Evolutionary conservation across 2,797 vertebrate species (phyloP).

Genomic region (Rhinophrynus dorsalis): DNA sequence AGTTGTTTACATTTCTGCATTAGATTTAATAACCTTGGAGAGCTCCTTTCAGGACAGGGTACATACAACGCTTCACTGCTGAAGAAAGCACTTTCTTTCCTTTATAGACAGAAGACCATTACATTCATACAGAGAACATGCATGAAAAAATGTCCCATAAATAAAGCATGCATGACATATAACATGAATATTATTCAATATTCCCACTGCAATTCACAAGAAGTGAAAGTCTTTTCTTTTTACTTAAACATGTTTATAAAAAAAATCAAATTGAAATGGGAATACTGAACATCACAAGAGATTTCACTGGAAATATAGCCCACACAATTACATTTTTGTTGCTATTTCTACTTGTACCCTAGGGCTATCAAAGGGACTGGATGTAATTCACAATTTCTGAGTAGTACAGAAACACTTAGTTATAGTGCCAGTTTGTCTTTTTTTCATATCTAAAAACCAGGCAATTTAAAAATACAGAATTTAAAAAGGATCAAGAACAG

Average conservation of each 20-base stretch:
- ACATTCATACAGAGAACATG: conserved; percentile 51
- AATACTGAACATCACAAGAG: conserved; percentile 43
- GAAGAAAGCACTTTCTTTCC: conserved; percentile 51
- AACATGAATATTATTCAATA: conserved; percentile 20
- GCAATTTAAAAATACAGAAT: background rate
- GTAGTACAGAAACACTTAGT: conserved; percentile 25
- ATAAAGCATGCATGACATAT: background rate
- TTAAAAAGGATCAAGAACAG: conserved; percentile 1
- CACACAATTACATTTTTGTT: conserved; percentile 58
- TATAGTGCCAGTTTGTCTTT: conserved; percentile 4
- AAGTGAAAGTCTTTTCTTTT: background rate
- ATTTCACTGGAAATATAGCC: conserved; percentile 57
- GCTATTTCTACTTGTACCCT: conserved; percentile 45
- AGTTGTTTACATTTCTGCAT: conserved; percentile 48
- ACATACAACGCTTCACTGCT: background rate
- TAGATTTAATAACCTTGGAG: conserved; percentile 60
- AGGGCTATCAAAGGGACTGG: conserved; percentile 52
- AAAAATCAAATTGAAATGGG: conserved; percentile 36
- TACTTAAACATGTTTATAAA: conserved; percentile 27
- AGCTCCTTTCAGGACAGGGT: conserved; percentile 45
- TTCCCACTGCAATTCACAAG: conserved; percentile 28
- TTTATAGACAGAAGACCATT: conserved; percentile 44
- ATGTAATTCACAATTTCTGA: conserved; percentile 45
- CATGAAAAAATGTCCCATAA: conserved; percentile 29
- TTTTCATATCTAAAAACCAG: background rate